Evolutionary conservation across 2,888 invertebrate species (phyloP).

Genomic region (Flabesymbios commensalis): DNA sequence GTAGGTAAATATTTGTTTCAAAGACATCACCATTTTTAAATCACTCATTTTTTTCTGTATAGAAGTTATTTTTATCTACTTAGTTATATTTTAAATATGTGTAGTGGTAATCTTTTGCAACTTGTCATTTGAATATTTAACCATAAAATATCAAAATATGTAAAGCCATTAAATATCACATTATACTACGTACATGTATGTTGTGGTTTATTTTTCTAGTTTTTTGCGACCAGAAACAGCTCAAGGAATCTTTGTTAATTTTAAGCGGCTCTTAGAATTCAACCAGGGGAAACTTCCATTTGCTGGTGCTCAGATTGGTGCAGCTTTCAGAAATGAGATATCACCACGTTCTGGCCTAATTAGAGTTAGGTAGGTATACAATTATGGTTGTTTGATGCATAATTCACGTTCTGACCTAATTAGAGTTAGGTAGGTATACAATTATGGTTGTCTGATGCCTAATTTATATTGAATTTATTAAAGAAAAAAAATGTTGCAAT

Average conservation of each 20-base stretch:
- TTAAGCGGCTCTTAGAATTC: constrained; percentile 94
- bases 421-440: constrained; percentile 71
- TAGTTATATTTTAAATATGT: no score
- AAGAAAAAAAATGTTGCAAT: background rate
- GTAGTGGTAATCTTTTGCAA: no score
- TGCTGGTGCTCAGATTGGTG: constrained; percentile 98
- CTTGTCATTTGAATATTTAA: no score
- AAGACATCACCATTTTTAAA: constrained; percentile 11
- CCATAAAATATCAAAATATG: background rate
- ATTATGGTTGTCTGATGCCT: background rate
- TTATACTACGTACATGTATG: background rate
- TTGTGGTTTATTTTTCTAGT: constrained; percentile 56
- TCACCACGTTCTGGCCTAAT: constrained; percentile 95
- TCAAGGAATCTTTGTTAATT: constrained; percentile 99
- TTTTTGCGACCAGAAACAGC: constrained; percentile 98
- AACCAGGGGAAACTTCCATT: constrained; percentile 96
- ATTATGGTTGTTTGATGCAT: background rate
- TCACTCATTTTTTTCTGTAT: background rate
- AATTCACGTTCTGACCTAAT: constrained; percentile 86
- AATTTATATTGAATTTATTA: constrained; percentile 68
- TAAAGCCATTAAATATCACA: background rate
- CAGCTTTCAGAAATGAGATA: constrained; percentile 98
- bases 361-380: constrained; percentile 71
- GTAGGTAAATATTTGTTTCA: no score
- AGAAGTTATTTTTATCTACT: no score